Base-by-base conservation (phyloP, 2,797 vertebrate species). In the Macropus fuliginosus region DNA sequence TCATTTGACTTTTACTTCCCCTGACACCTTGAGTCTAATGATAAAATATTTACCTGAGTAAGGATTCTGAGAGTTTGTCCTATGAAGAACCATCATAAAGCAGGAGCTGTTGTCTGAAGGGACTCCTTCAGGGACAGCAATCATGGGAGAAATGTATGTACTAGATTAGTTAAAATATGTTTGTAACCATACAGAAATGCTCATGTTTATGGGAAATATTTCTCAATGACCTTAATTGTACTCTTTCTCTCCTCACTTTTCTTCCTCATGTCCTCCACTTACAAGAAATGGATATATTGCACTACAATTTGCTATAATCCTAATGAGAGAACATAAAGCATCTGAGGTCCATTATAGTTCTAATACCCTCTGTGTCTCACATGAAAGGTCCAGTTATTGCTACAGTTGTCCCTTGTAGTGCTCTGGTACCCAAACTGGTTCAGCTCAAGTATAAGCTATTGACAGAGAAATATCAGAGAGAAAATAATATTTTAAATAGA, bases 391-490 rank as follows among this genome's bases (percentile, higher is more conserved):
- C 81, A 55, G 34, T 16, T 14, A 92, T 93, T 59, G 89, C 56
- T 97, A 31, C 57, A 81, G 31, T 56, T 66, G 59, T 55, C 27
- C 9, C 90, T 62, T 34, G 29, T 56, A 14, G 34, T 9, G 27
- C 52, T 56, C 18, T 93, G 81, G 6, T 24, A 31, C 90, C 29
- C 40, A 46, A 81, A 46, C 74, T 27, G 21, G 40, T 81, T 81
- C 21, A 46, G n/a, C 21, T 81, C 74, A 55, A 55, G 29, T 54
- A 46, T 55, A 29, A 74, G 16, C 54, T 74, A 1, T 40, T 24
- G 93, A 24, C 90, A 56, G 18, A 91, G 55, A 93, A 54, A 27
- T 91, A 55, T 62, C 28, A 34, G 92, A 93, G 94, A 52, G 13
- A 54, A 54, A 66, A 31, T 62, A 91, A 66, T 40, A 6, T 56